A percentile compares a stretch with the other conserved stretches of the same genome.
phyloP scores from a whole-genome alignment of 2,797 vertebrate genomes.

The Trachurus trachurus region DNA sequence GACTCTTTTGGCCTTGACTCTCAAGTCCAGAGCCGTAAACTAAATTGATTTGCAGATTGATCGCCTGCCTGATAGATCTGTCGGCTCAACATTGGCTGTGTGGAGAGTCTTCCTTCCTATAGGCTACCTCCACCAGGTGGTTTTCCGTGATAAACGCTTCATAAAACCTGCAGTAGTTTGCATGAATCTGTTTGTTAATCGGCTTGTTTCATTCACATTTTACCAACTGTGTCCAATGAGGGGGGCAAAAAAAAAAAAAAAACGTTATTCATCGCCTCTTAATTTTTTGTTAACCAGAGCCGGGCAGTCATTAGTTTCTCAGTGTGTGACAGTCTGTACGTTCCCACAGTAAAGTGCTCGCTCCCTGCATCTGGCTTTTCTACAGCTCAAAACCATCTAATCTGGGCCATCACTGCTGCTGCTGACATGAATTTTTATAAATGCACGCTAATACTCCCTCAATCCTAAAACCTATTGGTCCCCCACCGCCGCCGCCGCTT shows the following conservation, averaged over 20 bases:
- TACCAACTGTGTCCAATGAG: not conserved
- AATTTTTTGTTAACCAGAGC: not conserved
- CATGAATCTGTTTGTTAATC: slow-evolving; percentile 1
- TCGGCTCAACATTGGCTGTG: not conserved
- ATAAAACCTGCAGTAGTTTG: not conserved
- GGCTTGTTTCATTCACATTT: slow-evolving; percentile 5
- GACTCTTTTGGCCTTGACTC: not conserved
- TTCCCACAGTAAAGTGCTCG: slow-evolving; percentile 34
- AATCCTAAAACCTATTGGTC: slow-evolving; percentile 60
- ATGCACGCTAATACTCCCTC: slow-evolving; percentile 56
- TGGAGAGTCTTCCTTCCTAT: not conserved
- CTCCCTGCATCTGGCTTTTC: slow-evolving; percentile 57
- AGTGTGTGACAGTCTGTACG: slow-evolving; percentile 32
- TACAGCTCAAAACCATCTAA: slow-evolving; percentile 61
- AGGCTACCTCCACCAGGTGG: not conserved
- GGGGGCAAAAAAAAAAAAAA: not conserved
- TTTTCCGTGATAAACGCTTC: not conserved
- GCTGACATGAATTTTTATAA: slow-evolving; percentile 69
- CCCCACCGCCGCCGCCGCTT: not conserved
- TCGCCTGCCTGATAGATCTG: not conserved
- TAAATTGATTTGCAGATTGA: slow-evolving; percentile 12
- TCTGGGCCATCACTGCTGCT: slow-evolving; percentile 52
- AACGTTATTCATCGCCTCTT: not conserved
- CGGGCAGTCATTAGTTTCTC: slow-evolving; percentile 2
- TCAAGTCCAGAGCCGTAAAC: slow-evolving; percentile 1